Base-by-base conservation (phyloP, 92 coral and sea anemone species). In the Umimayanthus chanpuru region DNA sequence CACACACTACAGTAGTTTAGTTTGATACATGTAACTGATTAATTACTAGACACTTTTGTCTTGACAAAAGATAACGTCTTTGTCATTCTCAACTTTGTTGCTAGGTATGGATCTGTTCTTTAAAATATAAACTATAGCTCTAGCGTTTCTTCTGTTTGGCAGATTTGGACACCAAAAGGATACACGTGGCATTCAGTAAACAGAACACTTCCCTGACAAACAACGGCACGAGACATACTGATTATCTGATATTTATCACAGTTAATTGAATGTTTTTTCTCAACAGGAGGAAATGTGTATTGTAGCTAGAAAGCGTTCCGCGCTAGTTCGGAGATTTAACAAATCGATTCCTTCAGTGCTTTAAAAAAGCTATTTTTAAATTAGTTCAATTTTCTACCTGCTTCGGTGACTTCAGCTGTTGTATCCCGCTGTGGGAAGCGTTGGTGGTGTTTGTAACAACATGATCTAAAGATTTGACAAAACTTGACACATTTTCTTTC, bases 341-440 rank as follows among this genome's bases (percentile, higher is more conserved):
- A 73, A 36, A 73, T 39, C 36, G 40, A 73, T 9, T 73, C 25
- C 21, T 47, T 25, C 23, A 26, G 76, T 28, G 76, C 61, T 78
- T 47, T 78, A 21, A 61, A 77, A 78, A 25, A 47, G 36, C 30
- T 41, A 43, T 49, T 43, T 77, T 44, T 77, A 77, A 77, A 41
- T 40, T 3, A 23, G 41, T 29, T 44, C 36, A n/a, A 49, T 26
- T 43, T 39, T 39, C 26, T 73, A n/a, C 9, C 44, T 77, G 81
- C 81, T 77, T 78, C 82, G 40, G 61, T 78, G 66, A 78, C 11
- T 78, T 7, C 82, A 78, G 82, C 82, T 78, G 82, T 78, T 78
- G 32, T 25, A 49, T 28, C 82, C 49, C 82, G 39, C 49, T 44
- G 82, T 11, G 38, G 14, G 65, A 25, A 78, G 82, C 82, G 82